A percentile compares a stretch with the other conserved stretches of the same genome.
These are phyloP conservation scores for Heliconius congener DNA, from an alignment of 1,140 invertebrate genomes.

Conservation along the genomic window DNA sequence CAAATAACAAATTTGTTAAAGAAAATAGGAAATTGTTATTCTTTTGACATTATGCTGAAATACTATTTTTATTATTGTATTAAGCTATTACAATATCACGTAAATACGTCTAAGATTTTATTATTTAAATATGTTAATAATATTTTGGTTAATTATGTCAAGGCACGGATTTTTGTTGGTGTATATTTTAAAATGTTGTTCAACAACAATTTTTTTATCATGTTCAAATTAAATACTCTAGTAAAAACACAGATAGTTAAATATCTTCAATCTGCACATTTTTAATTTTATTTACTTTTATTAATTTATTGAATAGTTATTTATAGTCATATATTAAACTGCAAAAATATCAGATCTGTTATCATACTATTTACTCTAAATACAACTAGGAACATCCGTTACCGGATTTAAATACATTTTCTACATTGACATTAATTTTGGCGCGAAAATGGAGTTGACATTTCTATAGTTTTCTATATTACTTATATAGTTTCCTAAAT, in stretches of 20 bases:
- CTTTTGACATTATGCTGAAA: too few species aligned
- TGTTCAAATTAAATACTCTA: not conserved
- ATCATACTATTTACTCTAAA: constrained; percentile 19
- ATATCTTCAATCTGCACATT: too few species aligned
- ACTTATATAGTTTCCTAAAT: not conserved
- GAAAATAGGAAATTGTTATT: too few species aligned
- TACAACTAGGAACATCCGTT: constrained; percentile 26
- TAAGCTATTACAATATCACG: too few species aligned
- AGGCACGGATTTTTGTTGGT: not conserved
- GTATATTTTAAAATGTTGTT: not conserved
- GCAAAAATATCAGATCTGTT: constrained; percentile 28
- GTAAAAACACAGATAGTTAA: not conserved
- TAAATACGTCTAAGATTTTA: not conserved
- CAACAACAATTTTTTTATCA: too few species aligned
- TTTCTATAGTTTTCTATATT: not conserved
- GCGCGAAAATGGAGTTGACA: not conserved
- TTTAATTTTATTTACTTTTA: not conserved
- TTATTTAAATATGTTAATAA: not conserved
- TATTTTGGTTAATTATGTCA: not conserved
- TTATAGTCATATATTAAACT: not conserved
- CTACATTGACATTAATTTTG: not conserved
- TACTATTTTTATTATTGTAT: too few species aligned
- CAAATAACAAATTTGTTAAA: too few species aligned
- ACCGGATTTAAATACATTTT: not conserved
- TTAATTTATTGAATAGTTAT: too few species aligned